Evolutionary conservation across 2,888 invertebrate genomes (phyloP), one percentile per base, ranked within the genome.

Genomic region (Pterobdella sp.): DNA sequence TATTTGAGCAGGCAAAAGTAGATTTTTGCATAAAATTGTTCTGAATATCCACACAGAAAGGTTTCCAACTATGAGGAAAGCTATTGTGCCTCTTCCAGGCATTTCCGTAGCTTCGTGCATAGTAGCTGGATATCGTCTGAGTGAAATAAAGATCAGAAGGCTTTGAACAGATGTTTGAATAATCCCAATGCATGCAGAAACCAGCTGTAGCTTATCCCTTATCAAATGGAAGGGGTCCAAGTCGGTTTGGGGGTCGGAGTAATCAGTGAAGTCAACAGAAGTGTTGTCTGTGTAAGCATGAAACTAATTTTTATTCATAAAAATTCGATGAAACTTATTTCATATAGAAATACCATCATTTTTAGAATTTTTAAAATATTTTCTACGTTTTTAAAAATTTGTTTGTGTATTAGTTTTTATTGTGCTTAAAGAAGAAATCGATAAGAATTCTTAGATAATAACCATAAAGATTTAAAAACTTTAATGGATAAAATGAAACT

Each of bases 1-100:
- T 14, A 52, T 67, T 31, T 68, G 73, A 14, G 66, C 68, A n/a
- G 37, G 63, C 49, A 76, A 26, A 0, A 73, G 75, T 10, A 60
- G 29, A 22, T 74, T 70, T 35, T 76, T 76, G 7, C 70, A 64
- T n/a, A 75, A 71, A 7, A 74, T 64, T 31, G 88, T 87, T 77
- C 88, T 88, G 78, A 88, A 87, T 0, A 88, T 85, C 87, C 89
- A 89, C 37, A 89, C 82, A 0, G 88, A 87, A 18, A 88, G 84
- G 79, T 89, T 89, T 76, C 87, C 87, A 77, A 88, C 87, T 63
- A 88, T 81, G 29, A 89, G 81, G 80, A 88, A 88, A 0, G 88
- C 88, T 72, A 89, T 84, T 4, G 87, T 84, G 74, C 87, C 87
- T 29, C 88, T 81, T 0, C 87, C 88, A 0, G 88, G 87, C 76